Evolutionary conservation across 2,888 invertebrate species (phyloP).

Genomic region (Catotricha subobsoleta): DNA sequence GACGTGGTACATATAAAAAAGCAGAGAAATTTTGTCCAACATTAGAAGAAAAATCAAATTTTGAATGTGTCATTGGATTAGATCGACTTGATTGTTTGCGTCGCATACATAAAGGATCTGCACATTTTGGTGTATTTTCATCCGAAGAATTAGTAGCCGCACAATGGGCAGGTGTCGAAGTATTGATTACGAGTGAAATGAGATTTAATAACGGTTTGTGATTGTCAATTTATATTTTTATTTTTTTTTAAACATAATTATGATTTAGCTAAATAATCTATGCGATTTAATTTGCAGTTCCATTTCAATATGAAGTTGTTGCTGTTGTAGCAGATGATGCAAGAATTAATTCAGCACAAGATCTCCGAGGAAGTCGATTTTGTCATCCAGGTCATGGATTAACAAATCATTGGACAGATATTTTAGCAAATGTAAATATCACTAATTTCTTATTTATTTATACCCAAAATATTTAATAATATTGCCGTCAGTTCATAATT

Average conservation of each 20-base stretch:
- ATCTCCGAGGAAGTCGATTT: slow-evolving; percentile 48
- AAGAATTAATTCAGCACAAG: slow-evolving; percentile 38
- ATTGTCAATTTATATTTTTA: background rate
- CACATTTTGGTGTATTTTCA: slow-evolving; percentile 68
- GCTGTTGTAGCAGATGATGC: slow-evolving; percentile 44
- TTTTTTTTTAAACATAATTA: background rate
- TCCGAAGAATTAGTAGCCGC: slow-evolving; percentile 70
- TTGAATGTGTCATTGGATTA: slow-evolving; percentile 51
- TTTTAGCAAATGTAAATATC: slow-evolving; percentile 50
- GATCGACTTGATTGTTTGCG: slow-evolving; percentile 70
- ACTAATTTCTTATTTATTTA: no score
- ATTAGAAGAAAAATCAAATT: slow-evolving; percentile 38
- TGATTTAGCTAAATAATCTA: background rate
- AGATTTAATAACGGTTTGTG: slow-evolving; percentile 28
- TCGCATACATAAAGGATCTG: slow-evolving; percentile 54
- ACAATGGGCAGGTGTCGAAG: slow-evolving; percentile 44
- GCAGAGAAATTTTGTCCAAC: slow-evolving; percentile 44
- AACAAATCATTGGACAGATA: slow-evolving; percentile 50
- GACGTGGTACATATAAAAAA: slow-evolving; percentile 39
- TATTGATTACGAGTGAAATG: slow-evolving; percentile 53
- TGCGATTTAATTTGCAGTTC: slow-evolving; percentile 17
- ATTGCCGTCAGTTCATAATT: no score
- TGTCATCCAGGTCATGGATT: slow-evolving; percentile 71
- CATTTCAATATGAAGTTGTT: slow-evolving; percentile 43
- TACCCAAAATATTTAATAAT: no score